A percentile compares a stretch with the other conserved stretches of the same genome.
phyloP scores from a whole-genome alignment of 2,113 vertebrate species.

The Jacana jacana region DNA sequence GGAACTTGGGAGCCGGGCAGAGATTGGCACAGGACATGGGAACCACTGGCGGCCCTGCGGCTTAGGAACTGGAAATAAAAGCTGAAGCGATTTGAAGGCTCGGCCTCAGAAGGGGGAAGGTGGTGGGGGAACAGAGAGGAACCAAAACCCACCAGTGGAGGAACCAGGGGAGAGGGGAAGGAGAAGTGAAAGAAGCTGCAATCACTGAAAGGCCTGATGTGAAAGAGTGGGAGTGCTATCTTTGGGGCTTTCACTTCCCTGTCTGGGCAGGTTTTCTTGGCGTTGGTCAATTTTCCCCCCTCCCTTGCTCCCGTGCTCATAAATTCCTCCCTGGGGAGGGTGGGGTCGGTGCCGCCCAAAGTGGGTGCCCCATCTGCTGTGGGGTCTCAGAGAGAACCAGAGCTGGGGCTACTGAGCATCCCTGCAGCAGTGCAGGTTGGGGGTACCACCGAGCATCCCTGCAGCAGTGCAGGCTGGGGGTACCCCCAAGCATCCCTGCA shows the following conservation, averaged over 20 bases:
- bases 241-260: conserved; percentile 54
- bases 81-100: conserved; percentile 19
- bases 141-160: conserved; percentile 18
- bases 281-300: not conserved
- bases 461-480: not conserved
- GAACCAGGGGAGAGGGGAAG: not conserved
- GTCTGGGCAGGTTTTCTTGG: conserved; percentile 30
- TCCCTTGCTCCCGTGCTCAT: not conserved
- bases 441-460: not conserved
- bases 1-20: not conserved
- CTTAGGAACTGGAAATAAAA: conserved; percentile 9
- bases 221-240: not conserved
- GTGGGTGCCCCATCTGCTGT: not conserved
- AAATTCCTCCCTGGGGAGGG: not conserved
- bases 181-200: conserved; percentile 56
- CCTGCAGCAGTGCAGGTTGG: accelerated
- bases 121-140: not conserved
- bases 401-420: not conserved
- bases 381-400: accelerated
- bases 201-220: conserved; percentile 16
- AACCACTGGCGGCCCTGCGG: not conserved
- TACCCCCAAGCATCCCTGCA: not conserved
- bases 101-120: not conserved
- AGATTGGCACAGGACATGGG: not conserved
- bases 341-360: not conserved